Conservation (phyloP, 2,113 vertebrate genomes). For the Triplophysa tibetana region DNA sequence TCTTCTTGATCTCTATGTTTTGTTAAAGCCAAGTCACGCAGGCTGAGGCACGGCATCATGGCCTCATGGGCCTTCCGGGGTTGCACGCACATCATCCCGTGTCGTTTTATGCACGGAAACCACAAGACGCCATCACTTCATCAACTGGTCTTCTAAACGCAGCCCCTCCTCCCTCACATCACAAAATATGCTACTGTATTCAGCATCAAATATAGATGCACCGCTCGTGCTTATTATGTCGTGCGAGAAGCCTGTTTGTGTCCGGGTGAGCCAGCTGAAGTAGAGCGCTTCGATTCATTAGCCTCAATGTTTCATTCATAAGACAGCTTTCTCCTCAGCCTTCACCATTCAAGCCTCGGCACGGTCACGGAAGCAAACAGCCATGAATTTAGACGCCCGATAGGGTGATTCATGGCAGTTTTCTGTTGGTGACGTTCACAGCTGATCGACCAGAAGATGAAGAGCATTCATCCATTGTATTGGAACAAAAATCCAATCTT, state of each 20-base stretch:
- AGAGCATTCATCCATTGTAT: background rate
- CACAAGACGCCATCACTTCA: background rate
- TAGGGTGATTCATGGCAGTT: background rate
- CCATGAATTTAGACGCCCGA: background rate
- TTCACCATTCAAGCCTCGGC: slow-evolving; percentile 28
- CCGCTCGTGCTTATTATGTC: slow-evolving; percentile 31
- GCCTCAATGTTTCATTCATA: slow-evolving; percentile 58
- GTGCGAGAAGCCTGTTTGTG: slow-evolving; percentile 13
- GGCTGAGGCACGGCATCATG: slow-evolving; percentile 45
- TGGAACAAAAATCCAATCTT: background rate
- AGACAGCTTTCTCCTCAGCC: slow-evolving; percentile 47
- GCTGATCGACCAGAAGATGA: background rate
- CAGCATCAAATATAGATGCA: slow-evolving; percentile 59
- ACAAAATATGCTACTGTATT: slow-evolving; percentile 38
- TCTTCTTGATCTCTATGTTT: background rate
- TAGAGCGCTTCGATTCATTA: slow-evolving; percentile 41
- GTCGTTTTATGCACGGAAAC: slow-evolving; percentile 16
- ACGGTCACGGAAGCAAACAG: slow-evolving; percentile 47
- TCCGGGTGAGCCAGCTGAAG: slow-evolving; percentile 26
- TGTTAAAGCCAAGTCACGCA: slow-evolving; percentile 33
- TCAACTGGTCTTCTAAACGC: background rate
- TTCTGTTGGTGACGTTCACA: slow-evolving; percentile 4
- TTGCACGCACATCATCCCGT: slow-evolving; percentile 37
- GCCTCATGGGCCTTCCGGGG: slow-evolving; percentile 16
- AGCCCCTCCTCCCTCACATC: background rate